Evolutionary conservation across 2,113 vertebrate species (phyloP).

Genomic region (Meles meles): DNA sequence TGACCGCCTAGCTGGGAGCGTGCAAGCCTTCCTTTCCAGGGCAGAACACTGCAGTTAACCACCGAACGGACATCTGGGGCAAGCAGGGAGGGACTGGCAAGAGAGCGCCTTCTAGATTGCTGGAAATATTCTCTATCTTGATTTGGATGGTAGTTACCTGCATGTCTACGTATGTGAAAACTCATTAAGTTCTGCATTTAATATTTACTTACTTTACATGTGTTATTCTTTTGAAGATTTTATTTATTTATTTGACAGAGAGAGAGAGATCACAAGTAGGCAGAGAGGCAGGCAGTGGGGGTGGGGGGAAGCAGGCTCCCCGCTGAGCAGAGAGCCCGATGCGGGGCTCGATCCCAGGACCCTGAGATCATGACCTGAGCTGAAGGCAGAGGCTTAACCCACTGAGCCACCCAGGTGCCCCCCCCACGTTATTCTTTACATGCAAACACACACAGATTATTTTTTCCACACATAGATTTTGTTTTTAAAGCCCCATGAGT

Average conservation of each 20-base stretch:
- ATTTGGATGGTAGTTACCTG: not conserved
- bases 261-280: too few relatives aligned
- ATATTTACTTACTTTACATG: not conserved
- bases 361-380: too few relatives aligned
- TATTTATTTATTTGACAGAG: too few relatives aligned
- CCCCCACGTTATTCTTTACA: not conserved
- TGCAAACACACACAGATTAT: accelerated
- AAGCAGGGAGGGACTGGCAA: not conserved
- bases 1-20: not conserved
- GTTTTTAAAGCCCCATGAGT: not conserved
- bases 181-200: not conserved
- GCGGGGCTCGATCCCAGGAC: too few relatives aligned
- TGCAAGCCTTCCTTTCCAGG: not conserved
- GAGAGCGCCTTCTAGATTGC: not conserved
- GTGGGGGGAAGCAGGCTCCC: too few relatives aligned
- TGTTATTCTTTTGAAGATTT: too few relatives aligned
- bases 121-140: not conserved
- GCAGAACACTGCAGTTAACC: too few relatives aligned
- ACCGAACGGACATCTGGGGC: not conserved
- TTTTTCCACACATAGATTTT: not conserved
- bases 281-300: too few relatives aligned
- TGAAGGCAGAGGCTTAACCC: too few relatives aligned
- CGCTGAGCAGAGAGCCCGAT: too few relatives aligned
- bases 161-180: not conserved
- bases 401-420: too few relatives aligned